A percentile compares a stretch with the other conserved stretches of the same genome.
Conservation (phyloP, 1,140 invertebrate species). For the Drosophila subpulchrella region DNA sequence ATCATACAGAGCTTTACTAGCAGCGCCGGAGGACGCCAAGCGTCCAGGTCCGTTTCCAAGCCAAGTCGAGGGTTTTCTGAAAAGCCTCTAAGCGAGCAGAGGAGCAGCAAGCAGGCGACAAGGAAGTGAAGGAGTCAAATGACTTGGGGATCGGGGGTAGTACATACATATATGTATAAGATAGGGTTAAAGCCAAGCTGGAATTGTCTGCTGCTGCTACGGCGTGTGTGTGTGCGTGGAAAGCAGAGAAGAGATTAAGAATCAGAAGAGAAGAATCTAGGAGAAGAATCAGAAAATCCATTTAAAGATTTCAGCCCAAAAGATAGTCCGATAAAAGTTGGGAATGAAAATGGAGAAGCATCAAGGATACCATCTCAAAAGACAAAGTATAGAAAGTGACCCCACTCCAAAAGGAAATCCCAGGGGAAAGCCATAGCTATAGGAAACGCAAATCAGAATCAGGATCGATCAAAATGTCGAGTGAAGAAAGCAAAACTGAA, state of each 20-base stretch:
- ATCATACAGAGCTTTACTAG: constrained; percentile 84
- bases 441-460: constrained; percentile 24
- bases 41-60: constrained; percentile 50
- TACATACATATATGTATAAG: constrained; percentile 23
- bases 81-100: constrained; percentile 31
- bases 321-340: background rate
- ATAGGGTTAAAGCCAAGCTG: constrained; percentile 68
- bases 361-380: background rate
- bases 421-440: constrained; percentile 24
- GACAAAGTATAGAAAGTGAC: background rate
- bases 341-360: background rate
- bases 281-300: background rate
- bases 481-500: constrained; percentile 22
- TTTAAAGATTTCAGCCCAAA: background rate
- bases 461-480: constrained; percentile 16
- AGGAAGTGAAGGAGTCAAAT: background rate
- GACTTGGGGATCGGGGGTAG: constrained; percentile 24
- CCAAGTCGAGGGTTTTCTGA: constrained; percentile 65
- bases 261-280: background rate
- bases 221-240: constrained; percentile 25
- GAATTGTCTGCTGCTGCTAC: constrained; percentile 55
- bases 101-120: constrained; percentile 7
- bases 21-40: constrained; percentile 68
- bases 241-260: background rate
- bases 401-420: background rate